These are phyloP conservation scores for Laupala kohalensis DNA, from an alignment of 1,140 invertebrate species.

Conservation along the genomic window DNA sequence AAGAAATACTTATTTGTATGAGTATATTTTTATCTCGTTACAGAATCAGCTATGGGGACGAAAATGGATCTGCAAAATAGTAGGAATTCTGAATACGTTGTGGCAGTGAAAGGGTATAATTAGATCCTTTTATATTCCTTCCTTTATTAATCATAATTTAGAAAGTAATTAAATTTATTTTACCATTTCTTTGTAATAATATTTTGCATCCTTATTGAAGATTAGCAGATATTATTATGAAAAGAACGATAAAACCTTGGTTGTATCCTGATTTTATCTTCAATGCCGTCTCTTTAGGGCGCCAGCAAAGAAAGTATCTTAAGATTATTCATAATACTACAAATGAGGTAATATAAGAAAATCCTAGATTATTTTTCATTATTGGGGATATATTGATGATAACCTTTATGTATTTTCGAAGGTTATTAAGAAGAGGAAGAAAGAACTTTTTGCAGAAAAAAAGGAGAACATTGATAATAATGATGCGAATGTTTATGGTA, in stretches of 20 bases:
- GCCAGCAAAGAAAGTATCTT: neutral
- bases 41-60: constrained; percentile 76
- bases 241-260: neutral
- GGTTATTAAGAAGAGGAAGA: neutral
- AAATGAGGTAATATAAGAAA: neutral
- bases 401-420: neutral
- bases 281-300: neutral
- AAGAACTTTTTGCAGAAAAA: neutral
- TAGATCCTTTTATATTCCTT: no score
- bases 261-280: neutral
- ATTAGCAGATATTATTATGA: neutral
- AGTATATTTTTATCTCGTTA: constrained; percentile 18
- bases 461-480: no score
- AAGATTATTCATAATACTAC: neutral
- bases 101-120: constrained; percentile 40
- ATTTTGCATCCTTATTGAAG: neutral
- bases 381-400: no score
- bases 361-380: neutral
- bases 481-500: no score
- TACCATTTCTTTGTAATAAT: neutral
- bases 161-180: neutral
- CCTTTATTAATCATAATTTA: no score
- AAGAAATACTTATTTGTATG: neutral
- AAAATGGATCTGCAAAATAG: constrained; percentile 57
- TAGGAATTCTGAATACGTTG: constrained; percentile 55